phyloP scores from a whole-genome alignment of 2,113 vertebrate species.

The Phaethon lepturus region DNA sequence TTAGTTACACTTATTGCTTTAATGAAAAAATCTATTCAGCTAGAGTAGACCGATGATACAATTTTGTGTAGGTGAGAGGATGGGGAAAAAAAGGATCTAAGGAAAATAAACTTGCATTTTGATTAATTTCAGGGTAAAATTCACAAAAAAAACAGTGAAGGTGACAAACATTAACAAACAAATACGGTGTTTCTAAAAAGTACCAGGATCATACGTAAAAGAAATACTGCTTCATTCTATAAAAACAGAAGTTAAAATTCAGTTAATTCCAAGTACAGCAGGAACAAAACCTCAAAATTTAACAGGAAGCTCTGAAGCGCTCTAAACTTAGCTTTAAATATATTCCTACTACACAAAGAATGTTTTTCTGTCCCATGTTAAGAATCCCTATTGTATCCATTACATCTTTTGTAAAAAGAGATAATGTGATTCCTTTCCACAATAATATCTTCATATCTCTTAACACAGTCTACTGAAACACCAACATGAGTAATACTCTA shows the following conservation, averaged over 20 bases:
- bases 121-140: background rate
- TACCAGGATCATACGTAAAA: background rate
- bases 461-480: background rate
- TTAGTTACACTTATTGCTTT: background rate
- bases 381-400: background rate
- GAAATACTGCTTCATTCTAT: background rate
- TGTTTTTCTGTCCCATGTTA: background rate
- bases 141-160: background rate
- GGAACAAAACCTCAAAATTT: background rate
- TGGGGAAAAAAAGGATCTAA: background rate
- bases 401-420: constrained; percentile 7
- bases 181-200: background rate
- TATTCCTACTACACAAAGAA: background rate
- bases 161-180: background rate
- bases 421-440: background rate
- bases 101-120: background rate
- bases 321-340: background rate
- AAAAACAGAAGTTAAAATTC: background rate
- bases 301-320: background rate
- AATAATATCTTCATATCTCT: background rate
- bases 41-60: background rate
- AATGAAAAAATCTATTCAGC: background rate
- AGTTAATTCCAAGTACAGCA: background rate
- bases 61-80: background rate
- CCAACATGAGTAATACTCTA: background rate